phyloP scores from a whole-genome alignment of 53 echinoderm and acorn worm species.

The Temnopleurus reevesii region DNA sequence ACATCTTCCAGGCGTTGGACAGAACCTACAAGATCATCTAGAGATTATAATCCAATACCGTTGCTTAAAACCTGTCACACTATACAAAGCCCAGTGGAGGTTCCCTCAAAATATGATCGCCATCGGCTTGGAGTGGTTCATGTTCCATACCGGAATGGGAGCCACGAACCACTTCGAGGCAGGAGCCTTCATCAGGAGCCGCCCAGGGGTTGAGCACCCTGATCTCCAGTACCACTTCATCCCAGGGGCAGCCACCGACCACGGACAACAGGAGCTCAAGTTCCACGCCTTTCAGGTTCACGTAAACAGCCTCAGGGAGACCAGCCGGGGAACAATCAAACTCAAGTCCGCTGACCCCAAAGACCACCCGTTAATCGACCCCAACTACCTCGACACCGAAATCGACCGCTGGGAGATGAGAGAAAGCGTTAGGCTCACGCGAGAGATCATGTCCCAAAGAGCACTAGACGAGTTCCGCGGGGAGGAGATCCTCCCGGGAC shows the following conservation, averaged over 20 bases:
- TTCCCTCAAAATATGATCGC: slow-evolving; percentile 85
- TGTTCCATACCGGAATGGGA: slow-evolving; percentile 80
- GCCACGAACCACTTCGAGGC: slow-evolving; percentile 85
- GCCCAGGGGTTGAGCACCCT: slow-evolving; percentile 79
- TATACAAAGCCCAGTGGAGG: slow-evolving; percentile 95
- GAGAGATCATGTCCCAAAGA: slow-evolving; percentile 48
- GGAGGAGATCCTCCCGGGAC: slow-evolving; percentile 82
- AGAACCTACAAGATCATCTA: slow-evolving; percentile 93
- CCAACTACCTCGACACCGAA: slow-evolving; percentile 90
- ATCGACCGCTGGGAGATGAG: slow-evolving; percentile 86
- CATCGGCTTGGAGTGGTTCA: slow-evolving; percentile 93
- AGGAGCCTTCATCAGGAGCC: slow-evolving; percentile 85
- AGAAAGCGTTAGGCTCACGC: slow-evolving; percentile 73
- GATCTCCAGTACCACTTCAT: slow-evolving; percentile 92
- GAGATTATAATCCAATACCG: slow-evolving; percentile 82
- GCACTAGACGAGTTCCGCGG: slow-evolving; percentile 75
- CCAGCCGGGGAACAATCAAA: slow-evolving; percentile 75
- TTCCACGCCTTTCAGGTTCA: slow-evolving; percentile 94
- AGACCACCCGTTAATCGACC: slow-evolving; percentile 85
- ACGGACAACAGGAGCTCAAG: slow-evolving; percentile 67
- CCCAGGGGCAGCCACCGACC: slow-evolving; percentile 78
- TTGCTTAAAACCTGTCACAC: slow-evolving; percentile 81
- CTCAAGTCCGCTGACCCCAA: slow-evolving; percentile 73
- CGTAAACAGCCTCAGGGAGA: slow-evolving; percentile 73
- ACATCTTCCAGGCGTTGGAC: slow-evolving; percentile 93